Evolutionary conservation across 2,797 vertebrate genomes (phyloP).

Genomic region (Cossypha heuglini): DNA sequence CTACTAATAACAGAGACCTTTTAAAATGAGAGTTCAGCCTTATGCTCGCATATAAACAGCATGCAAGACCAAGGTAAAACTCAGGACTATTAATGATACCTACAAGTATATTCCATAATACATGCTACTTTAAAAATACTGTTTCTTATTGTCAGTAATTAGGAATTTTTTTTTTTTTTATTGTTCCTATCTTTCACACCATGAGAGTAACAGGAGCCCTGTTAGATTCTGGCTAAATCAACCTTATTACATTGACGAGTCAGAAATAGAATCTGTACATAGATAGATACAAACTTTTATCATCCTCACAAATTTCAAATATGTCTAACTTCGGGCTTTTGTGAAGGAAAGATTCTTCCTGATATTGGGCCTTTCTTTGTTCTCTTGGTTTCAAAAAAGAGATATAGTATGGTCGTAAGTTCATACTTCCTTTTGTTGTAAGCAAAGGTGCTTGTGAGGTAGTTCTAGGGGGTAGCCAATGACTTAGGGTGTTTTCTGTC

Average conservation of each 20-base stretch:
- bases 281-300: neutral
- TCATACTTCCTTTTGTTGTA: neutral
- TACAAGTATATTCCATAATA: neutral
- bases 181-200: neutral
- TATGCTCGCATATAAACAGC: neutral
- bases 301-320: neutral
- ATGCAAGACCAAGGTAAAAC: neutral
- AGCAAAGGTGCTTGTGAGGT: neutral
- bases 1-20: neutral
- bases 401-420: neutral
- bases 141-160: neutral
- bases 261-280: neutral
- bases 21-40: neutral
- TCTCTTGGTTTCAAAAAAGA: neutral
- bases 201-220: neutral
- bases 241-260: neutral
- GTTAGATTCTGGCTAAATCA: neutral
- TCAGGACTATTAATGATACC: neutral
- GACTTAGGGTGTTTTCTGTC: neutral
- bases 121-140: neutral
- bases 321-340: neutral
- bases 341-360: neutral
- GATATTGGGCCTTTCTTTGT: neutral
- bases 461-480: neutral
- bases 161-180: neutral